A percentile compares a stretch with the other conserved stretches of the same genome.
phyloP scores from a whole-genome alignment of 1,140 invertebrate genomes.

The Drosophila neocordata region DNA sequence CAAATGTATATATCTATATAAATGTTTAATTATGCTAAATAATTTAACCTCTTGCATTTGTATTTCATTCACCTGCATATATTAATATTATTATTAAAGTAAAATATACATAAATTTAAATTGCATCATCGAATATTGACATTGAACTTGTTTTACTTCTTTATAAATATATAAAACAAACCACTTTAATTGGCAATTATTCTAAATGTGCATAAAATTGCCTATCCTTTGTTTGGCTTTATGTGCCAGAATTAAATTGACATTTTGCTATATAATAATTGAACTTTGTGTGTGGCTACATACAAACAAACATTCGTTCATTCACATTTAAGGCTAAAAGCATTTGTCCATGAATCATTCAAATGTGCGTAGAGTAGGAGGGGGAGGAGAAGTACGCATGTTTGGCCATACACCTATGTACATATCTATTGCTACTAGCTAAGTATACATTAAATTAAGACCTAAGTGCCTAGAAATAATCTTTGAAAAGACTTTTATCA shows the following conservation, averaged over 20 bases:
- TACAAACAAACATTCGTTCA: background rate
- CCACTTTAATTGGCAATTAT: constrained; percentile 6
- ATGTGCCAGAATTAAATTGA: constrained; percentile 8
- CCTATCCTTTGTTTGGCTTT: background rate
- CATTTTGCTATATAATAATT: background rate
- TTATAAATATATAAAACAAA: too few relatives aligned
- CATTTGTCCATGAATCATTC: constrained; percentile 2
- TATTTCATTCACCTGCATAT: too few relatives aligned
- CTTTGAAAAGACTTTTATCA: background rate
- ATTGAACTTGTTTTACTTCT: too few relatives aligned
- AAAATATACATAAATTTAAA: too few relatives aligned
- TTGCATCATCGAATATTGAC: too few relatives aligned
- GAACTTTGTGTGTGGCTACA: too few relatives aligned
- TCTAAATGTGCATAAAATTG: constrained; percentile 2
- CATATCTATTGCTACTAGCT: background rate
- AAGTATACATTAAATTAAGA: background rate
- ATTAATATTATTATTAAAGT: too few relatives aligned
- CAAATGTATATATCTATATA: too few relatives aligned
- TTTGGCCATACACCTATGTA: background rate
- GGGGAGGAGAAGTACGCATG: background rate
- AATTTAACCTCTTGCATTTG: too few relatives aligned
- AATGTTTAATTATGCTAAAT: too few relatives aligned
- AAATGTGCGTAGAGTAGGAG: background rate
- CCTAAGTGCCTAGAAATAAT: background rate
- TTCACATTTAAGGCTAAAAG: constrained; percentile 3